A percentile compares a stretch with the other conserved stretches of the same genome.
phyloP scores from a whole-genome alignment of 2,797 vertebrate species.

The Perodicticus potto region DNA sequence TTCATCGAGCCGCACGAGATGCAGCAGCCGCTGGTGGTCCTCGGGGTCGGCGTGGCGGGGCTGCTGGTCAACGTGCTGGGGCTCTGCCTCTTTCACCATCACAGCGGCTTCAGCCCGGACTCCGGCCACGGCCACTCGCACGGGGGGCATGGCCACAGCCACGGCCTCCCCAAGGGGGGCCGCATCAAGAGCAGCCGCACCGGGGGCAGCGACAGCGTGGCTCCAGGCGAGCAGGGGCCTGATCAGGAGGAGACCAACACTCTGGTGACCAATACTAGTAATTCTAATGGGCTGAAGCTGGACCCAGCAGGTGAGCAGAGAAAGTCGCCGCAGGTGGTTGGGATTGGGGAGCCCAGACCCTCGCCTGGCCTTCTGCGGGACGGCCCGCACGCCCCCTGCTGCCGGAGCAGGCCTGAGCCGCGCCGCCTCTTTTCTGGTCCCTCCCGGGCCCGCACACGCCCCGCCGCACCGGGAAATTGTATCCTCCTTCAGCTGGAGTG shows the following conservation, averaged over 20 bases:
- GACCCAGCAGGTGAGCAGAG: conserved; percentile 86
- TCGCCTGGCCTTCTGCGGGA: background rate
- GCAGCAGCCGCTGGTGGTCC: conserved; percentile 93
- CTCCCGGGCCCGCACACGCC: background rate
- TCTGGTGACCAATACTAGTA: conserved; percentile 92
- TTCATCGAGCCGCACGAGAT: conserved; percentile 97
- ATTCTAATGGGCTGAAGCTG: conserved; percentile 90
- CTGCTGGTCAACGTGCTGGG: conserved; percentile 96
- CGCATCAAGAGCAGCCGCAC: conserved; percentile 86
- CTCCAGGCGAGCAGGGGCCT: conserved; percentile 84
- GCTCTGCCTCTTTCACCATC: conserved; percentile 96
- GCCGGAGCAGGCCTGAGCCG: background rate
- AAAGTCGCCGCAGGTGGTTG: conserved; percentile 62
- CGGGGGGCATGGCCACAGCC: conserved; percentile 73
- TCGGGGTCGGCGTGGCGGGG: conserved; percentile 93
- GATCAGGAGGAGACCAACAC: conserved; percentile 95
- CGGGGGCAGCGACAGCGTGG: conserved; percentile 83
- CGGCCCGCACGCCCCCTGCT: conserved; percentile 66
- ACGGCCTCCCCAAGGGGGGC: conserved; percentile 84
- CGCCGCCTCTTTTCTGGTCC: background rate
- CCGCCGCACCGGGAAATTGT: background rate
- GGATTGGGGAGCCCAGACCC: background rate
- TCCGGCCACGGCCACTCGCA: conserved; percentile 89
- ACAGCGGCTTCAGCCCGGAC: conserved; percentile 91
- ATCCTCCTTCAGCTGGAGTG: background rate